Percentiles rank a stretch among this genome's conserved stretches.
Evolutionary conservation across 2,888 invertebrate species (phyloP).

Genomic region (Melanchra persicariae): DNA sequence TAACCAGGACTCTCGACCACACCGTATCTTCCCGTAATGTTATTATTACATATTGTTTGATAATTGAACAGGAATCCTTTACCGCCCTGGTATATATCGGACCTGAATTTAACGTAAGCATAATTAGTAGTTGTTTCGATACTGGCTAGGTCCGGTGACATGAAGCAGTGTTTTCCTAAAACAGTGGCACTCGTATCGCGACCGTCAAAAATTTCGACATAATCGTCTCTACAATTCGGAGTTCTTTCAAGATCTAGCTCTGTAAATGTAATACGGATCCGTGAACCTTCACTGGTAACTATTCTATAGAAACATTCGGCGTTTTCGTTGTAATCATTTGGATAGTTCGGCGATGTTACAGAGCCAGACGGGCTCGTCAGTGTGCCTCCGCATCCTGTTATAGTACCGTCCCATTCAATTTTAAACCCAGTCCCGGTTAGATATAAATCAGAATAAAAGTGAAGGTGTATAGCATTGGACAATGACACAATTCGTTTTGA

Average conservation of each 20-base stretch:
- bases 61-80: slow-evolving; percentile 96
- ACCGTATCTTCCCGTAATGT: slow-evolving; percentile 92
- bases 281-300: slow-evolving; percentile 93
- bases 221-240: slow-evolving; percentile 92
- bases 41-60: slow-evolving; percentile 92
- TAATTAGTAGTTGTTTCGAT: slow-evolving; percentile 92
- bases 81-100: slow-evolving; percentile 92
- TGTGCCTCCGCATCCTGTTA: slow-evolving; percentile 95
- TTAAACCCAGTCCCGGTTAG: slow-evolving; percentile 92
- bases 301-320: slow-evolving; percentile 96
- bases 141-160: slow-evolving; percentile 77
- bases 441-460: slow-evolving; percentile 94
- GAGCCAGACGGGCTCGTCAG: slow-evolving; percentile 93
- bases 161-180: slow-evolving; percentile 92
- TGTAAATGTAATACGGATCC: slow-evolving; percentile 92
- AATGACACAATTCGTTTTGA: slow-evolving; percentile 93
- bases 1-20: slow-evolving; percentile 97
- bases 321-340: slow-evolving; percentile 93
- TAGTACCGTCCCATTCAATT: slow-evolving; percentile 85
- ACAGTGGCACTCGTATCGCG: slow-evolving; percentile 87
- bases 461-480: slow-evolving; percentile 93
- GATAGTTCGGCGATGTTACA: slow-evolving; percentile 96
- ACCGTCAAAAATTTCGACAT: slow-evolving; percentile 93
- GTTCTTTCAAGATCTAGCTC: slow-evolving; percentile 94
- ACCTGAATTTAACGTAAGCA: slow-evolving; percentile 93